Base-by-base conservation (phyloP, 2,113 vertebrate genomes). In the Sterrhoptilus dennistouni region DNA sequence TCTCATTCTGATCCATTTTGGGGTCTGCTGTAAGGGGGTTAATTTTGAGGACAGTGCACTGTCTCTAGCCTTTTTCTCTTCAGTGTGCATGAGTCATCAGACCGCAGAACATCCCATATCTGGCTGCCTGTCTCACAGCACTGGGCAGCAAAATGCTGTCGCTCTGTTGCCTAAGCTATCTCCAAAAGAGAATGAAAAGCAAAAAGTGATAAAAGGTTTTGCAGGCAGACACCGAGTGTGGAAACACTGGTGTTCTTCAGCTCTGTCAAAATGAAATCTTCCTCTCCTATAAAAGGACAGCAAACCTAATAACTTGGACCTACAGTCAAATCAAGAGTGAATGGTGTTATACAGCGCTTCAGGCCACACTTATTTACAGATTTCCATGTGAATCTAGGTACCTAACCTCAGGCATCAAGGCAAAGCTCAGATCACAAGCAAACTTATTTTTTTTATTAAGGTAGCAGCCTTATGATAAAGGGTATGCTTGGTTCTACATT, bases 301-400 rank as follows among this genome's bases (percentile, higher is more conserved):
- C 8, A 92, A 89, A 86, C 44, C 29, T 74, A 63, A 77, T 90
- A 84, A 83, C 56, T 80, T 75, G 40, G 52, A 68, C n/a, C 63
- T 71, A 4, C 36, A 83, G 71, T 66, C 38, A 77, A 87, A 92
- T 89, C 63, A 56, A 23, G n/a, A 54, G 63, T 3, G 2, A 28
- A 8, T 60, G 49, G 31, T 79, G 36, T 61, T 66, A 52, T 1
- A 20, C 33, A 53, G 57, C 12, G 63, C 89, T 85, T 76, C 68
- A 64, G 83, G 75, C 21, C 9, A 54, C 59, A 12, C 25, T 77
- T 85, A 75, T 52, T 83, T 89, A 64, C n/a, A 35, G 54, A 87
- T 83, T 82, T 83, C 45, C 68, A 75, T 42, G 60, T 28, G 60
- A 52, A 44, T 64, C 53, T n/a, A 35, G 50, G 63, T 74, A 57